Percentiles rank a stretch among this genome's conserved stretches.
phyloP scores from a whole-genome alignment of 1,140 invertebrate species.

The Fopius arisanus region DNA sequence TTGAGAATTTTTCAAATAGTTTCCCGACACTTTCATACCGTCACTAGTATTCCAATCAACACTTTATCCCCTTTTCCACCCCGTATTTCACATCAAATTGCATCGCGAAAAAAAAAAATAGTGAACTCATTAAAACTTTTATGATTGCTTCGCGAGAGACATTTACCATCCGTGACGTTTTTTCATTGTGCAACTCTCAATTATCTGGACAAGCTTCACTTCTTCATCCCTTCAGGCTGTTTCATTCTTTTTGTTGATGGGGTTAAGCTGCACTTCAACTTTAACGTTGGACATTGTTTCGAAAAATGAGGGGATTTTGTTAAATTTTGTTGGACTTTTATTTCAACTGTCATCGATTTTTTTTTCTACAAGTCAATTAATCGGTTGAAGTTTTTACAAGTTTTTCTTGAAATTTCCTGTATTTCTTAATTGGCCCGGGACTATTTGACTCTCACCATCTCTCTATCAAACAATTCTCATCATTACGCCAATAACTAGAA shows the following conservation, averaged over 20 bases:
- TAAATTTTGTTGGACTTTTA: too few relatives aligned
- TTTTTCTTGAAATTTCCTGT: too few relatives aligned
- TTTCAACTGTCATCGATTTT: too few relatives aligned
- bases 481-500: not conserved
- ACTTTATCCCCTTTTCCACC: not conserved
- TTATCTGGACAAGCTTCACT: conserved; percentile 4
- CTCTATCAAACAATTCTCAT: not conserved
- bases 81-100: not conserved
- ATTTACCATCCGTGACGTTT: conserved; percentile 6
- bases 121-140: conserved; percentile 1
- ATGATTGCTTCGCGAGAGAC: conserved; percentile 2
- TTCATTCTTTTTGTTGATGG: not conserved
- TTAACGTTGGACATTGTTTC: not conserved
- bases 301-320: not conserved
- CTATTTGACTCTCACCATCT: too few relatives aligned
- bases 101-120: not conserved
- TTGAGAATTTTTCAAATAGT: conserved; percentile 1
- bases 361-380: not conserved
- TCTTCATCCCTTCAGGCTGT: not conserved
- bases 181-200: not conserved
- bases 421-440: too few relatives aligned
- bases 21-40: not conserved
- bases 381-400: not conserved
- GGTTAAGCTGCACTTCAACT: not conserved
- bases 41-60: conserved; percentile 4